A percentile compares a stretch with the other conserved stretches of the same genome.
These are phyloP conservation scores for Thalassophryne amazonica DNA, from an alignment of 2,797 vertebrate species.

Conservation along the genomic window DNA sequence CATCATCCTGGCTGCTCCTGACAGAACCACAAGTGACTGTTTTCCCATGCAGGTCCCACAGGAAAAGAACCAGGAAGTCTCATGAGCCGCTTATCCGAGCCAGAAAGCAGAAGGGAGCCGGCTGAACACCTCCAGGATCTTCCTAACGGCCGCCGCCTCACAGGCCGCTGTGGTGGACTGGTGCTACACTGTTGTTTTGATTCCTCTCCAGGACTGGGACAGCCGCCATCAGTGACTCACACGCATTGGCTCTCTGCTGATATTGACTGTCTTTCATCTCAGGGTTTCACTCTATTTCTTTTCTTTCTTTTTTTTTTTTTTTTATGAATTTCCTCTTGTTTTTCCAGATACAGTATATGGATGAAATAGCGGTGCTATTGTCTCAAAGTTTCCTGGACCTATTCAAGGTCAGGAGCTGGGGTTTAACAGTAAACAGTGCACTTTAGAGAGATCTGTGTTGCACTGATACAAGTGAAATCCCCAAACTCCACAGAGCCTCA, in stretches of 20 bases:
- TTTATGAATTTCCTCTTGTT: conserved; percentile 60
- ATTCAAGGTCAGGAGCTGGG: conserved; percentile 48
- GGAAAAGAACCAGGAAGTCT: conserved; percentile 77
- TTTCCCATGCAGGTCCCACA: conserved; percentile 67
- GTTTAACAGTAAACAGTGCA: conserved; percentile 36
- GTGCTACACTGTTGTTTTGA: conserved; percentile 51
- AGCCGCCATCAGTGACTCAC: conserved; percentile 67
- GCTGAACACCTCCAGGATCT: conserved; percentile 34
- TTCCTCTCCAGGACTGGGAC: conserved; percentile 62
- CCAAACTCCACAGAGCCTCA: conserved; percentile 34
- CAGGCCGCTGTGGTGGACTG: not conserved
- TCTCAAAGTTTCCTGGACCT: conserved; percentile 76
- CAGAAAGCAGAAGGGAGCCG: conserved; percentile 27
- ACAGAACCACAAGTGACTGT: too few species aligned
- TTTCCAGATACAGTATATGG: conserved; percentile 60
- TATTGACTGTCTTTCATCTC: conserved; percentile 46
- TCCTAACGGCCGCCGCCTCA: conserved; percentile 22
- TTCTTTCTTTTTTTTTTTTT: conserved; percentile 26
- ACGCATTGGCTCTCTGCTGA: conserved; percentile 50
- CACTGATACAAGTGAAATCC: conserved; percentile 48
- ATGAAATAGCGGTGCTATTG: conserved; percentile 63
- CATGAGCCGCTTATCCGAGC: conserved; percentile 17
- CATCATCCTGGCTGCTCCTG: not conserved
- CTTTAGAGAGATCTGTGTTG: conserved; percentile 25
- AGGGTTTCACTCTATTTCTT: conserved; percentile 19